These are phyloP conservation scores for Lophotriccus pileatus DNA, from an alignment of 2,797 vertebrate genomes.

Conservation along the genomic window DNA sequence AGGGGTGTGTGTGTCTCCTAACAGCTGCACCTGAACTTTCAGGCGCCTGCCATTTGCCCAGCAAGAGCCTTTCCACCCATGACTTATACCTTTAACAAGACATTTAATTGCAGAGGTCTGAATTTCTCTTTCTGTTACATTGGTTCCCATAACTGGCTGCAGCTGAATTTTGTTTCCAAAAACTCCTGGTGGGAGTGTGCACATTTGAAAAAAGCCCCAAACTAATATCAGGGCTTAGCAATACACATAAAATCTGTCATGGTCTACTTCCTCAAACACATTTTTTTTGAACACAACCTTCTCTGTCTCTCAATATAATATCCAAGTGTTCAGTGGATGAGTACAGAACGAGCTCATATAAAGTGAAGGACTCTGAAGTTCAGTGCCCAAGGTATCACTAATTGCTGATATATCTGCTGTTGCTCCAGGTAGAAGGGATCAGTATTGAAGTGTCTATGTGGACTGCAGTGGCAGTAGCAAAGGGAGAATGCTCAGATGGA, in stretches of 20 bases:
- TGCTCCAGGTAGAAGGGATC: neutral
- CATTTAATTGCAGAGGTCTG: neutral
- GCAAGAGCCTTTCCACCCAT: neutral
- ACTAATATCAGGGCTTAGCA: neutral
- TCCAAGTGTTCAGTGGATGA: neutral
- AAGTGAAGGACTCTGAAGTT: neutral
- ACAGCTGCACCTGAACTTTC: neutral
- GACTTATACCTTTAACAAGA: neutral
- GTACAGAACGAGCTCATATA: neutral
- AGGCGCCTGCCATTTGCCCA: neutral
- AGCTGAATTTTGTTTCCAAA: neutral
- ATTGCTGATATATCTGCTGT: neutral
- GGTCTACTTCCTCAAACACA: neutral
- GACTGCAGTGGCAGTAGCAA: neutral
- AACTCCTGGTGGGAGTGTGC: neutral
- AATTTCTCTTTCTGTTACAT: neutral
- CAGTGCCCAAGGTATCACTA: neutral
- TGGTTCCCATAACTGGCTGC: neutral
- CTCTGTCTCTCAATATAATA: neutral
- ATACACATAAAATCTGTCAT: fast-evolving
- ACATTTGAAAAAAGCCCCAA: neutral
- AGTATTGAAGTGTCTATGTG: neutral
- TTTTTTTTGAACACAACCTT: neutral
- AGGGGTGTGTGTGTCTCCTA: neutral
- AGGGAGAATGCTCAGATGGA: neutral